A percentile compares a stretch with the other conserved stretches of the same genome.
Conservation (phyloP, 2,113 vertebrate species). For the Oreochromis tanganicae region DNA sequence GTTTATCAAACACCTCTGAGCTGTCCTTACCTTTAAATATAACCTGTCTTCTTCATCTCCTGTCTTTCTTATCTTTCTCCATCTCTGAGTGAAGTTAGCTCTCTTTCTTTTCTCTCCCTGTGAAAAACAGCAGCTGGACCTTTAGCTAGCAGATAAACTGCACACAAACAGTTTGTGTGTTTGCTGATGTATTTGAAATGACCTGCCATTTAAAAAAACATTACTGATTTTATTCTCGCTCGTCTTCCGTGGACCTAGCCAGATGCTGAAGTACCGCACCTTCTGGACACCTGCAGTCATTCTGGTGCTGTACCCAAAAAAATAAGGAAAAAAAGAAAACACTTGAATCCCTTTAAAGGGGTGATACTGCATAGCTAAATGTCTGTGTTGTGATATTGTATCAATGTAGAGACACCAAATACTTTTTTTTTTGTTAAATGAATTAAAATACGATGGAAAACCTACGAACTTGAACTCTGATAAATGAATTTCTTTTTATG, state of each 20-base stretch:
- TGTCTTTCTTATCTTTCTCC: background rate
- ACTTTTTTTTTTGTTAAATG: rapidly evolving
- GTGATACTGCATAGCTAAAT: background rate
- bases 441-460: background rate
- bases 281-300: background rate
- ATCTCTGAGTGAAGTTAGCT: background rate
- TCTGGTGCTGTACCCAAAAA: background rate
- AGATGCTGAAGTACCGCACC: background rate
- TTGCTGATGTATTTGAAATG: background rate
- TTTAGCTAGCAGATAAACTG: background rate
- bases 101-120: background rate
- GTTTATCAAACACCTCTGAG: background rate
- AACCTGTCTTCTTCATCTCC: background rate
- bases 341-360: background rate
- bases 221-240: background rate
- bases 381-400: background rate
- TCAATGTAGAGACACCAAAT: background rate
- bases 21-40: background rate
- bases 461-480: background rate
- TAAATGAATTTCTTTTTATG: background rate
- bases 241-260: background rate
- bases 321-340: background rate
- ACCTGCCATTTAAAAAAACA: background rate
- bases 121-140: background rate
- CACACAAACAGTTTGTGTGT: background rate